Conservation (phyloP, 1,140 invertebrate genomes). For the Cotesia vestalis region DNA sequence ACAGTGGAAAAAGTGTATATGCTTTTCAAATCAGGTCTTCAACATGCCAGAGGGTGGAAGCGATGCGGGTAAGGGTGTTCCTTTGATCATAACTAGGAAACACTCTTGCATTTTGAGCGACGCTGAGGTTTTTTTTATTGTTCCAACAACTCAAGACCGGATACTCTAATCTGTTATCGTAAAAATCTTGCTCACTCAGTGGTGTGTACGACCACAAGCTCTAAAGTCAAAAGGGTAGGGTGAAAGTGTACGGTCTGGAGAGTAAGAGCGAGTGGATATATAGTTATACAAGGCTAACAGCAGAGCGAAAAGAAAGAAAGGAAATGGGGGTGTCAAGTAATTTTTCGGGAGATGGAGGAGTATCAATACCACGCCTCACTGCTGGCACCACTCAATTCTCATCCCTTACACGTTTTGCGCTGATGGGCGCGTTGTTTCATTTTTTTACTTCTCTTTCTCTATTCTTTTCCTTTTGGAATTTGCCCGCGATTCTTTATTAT, state of each 20-base stretch:
- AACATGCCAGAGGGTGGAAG: neutral
- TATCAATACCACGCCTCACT: conserved; percentile 59
- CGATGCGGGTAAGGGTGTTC: neutral
- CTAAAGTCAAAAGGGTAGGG: conserved; percentile 31
- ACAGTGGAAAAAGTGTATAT: no score
- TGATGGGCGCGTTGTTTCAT: conserved; percentile 5
- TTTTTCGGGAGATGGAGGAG: conserved; percentile 51
- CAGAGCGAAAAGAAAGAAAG: conserved; percentile 34
- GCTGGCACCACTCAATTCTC: conserved; percentile 42
- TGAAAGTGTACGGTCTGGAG: conserved; percentile 4
- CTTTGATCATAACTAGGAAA: neutral
- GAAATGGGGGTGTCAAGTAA: conserved; percentile 43
- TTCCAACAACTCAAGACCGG: conserved; percentile 10
- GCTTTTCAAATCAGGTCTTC: no score
- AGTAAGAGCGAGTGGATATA: neutral
- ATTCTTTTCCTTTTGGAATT: neutral
- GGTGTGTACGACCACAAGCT: conserved; percentile 37
- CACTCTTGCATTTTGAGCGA: neutral
- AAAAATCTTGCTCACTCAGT: conserved; percentile 51
- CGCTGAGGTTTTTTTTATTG: conserved; percentile 10
- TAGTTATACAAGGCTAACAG: neutral
- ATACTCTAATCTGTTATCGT: conserved; percentile 49
- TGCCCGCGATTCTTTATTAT: neutral
- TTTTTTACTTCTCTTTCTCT: conserved; percentile 8
- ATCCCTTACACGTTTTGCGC: neutral